Base-by-base conservation (phyloP, 1,140 invertebrate genomes). In the Leptinotarsa undecemlineata region DNA sequence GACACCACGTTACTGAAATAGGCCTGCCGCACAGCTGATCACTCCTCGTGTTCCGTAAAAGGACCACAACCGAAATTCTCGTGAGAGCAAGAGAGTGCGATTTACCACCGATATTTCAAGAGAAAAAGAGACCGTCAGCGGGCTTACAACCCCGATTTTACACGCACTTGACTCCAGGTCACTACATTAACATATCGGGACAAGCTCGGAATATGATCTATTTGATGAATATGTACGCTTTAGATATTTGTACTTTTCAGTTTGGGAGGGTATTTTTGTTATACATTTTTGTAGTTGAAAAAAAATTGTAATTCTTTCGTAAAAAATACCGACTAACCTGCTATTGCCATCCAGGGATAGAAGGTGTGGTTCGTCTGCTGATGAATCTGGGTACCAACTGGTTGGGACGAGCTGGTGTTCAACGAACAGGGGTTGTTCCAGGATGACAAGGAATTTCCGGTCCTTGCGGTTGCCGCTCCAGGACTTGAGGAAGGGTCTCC, bases 281-380 rank as follows among this genome's bases (percentile, higher is more conserved):
- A 3, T 0, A 42, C 33, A 42, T 11, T 42, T 42, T 11, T 42
- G 33, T 42, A 11, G 33, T 42, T 42, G 1, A 3, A 11, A 33
- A 51, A 48, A n/a, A 48, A 66, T 48, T 20, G 11, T 19, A 3
- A 11, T 42, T 42, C 8, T 8, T 11, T 11, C 8, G 33, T 8
- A 8, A 48, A 19, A 8, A 60, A 26, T 62, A 20, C 23, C 13
- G 19, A 79, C 93, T 92, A 87, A 97, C 96, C 96, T 96, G 96
- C 95, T 90, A 97, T 97, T 88, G 95, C 95, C 96, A 97, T 97
- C 96, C 96, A 97, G 77, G 96, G 96, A 88, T 97, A 97, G 89
- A 97, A 97, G 83, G 95, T 96, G 90, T 96, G 95, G 86, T 94
- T 96, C 85, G 91, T 90, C 88, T 95, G 94, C 87, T 95, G 93